These are phyloP conservation scores for Arnoldichthys spilopterus DNA, from an alignment of 2,797 vertebrate genomes.

Conservation along the genomic window DNA sequence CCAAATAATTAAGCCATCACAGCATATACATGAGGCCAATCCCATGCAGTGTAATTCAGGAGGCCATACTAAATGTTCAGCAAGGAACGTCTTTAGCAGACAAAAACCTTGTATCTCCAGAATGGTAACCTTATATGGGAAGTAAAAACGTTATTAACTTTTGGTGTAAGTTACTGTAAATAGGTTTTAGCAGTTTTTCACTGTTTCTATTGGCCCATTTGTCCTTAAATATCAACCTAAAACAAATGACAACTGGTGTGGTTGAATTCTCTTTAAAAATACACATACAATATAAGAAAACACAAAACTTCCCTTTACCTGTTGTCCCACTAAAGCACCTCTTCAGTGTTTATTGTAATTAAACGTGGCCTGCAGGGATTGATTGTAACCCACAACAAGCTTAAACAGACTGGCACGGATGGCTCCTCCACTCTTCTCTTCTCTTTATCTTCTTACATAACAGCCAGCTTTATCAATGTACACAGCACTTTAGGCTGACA, in stretches of 20 bases:
- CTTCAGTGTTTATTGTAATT: slow-evolving; percentile 33
- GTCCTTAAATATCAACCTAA: no score
- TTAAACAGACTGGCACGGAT: slow-evolving; percentile 54
- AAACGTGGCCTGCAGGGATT: slow-evolving; percentile 34
- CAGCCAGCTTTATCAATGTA: slow-evolving; percentile 49
- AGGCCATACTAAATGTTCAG: neutral
- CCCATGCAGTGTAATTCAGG: neutral
- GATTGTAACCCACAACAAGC: slow-evolving; percentile 18
- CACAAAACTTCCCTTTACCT: slow-evolving; percentile 29
- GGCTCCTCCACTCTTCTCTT: slow-evolving; percentile 48
- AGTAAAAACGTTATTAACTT: no score
- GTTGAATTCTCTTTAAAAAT: no score
- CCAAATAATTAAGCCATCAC: slow-evolving; percentile 45
- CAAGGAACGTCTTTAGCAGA: no score
- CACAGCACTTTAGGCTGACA: slow-evolving; percentile 25
- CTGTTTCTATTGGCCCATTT: no score
- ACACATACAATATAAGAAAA: neutral
- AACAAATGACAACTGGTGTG: no score
- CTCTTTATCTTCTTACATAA: slow-evolving; percentile 77
- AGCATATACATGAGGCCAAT: neutral
- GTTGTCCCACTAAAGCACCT: slow-evolving; percentile 5
- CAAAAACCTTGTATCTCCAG: no score
- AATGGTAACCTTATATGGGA: no score
- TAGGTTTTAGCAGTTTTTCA: no score
- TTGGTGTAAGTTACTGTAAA: no score